phyloP scores from a whole-genome alignment of 2,888 invertebrate species.

The Heliothis peltigera region DNA sequence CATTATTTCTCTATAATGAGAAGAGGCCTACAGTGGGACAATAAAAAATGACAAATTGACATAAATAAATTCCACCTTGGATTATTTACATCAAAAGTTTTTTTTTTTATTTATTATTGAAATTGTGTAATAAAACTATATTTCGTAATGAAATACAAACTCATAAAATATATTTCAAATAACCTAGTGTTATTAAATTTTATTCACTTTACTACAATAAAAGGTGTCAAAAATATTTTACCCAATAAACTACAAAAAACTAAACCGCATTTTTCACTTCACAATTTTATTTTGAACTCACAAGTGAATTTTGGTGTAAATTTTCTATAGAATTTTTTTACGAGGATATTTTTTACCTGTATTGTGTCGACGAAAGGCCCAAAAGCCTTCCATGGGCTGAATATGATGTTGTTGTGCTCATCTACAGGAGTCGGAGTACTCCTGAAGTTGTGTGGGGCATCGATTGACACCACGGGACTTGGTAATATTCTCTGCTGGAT shows the following conservation, averaged over 20 bases:
- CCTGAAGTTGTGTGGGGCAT: constrained; percentile 70
- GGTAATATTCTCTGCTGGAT: constrained; percentile 86
- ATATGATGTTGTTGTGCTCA: constrained; percentile 86
- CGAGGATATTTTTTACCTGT: constrained; percentile 71
- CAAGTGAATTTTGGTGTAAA: constrained; percentile 12
- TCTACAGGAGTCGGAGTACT: constrained; percentile 77
- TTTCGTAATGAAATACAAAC: not conserved
- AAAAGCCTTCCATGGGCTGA: constrained; percentile 88
- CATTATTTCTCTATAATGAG: too few relatives aligned
- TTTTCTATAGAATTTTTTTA: not conserved
- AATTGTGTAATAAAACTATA: too few relatives aligned
- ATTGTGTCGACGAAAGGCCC: constrained; percentile 87
- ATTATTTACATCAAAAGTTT: too few relatives aligned
- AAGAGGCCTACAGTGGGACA: too few relatives aligned
- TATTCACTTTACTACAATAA: not conserved
- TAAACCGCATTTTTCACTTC: not conserved
- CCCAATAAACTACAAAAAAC: not conserved
- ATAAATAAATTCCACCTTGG: too few relatives aligned
- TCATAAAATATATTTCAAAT: not conserved
- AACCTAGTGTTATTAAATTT: not conserved
- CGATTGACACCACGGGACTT: constrained; percentile 84
- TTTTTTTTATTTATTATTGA: too few relatives aligned
- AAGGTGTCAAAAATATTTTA: not conserved
- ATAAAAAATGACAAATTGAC: too few relatives aligned
- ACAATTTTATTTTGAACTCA: not conserved